Base-by-base conservation (phyloP, 2,888 invertebrate species). In the Drepana falcataria region DNA sequence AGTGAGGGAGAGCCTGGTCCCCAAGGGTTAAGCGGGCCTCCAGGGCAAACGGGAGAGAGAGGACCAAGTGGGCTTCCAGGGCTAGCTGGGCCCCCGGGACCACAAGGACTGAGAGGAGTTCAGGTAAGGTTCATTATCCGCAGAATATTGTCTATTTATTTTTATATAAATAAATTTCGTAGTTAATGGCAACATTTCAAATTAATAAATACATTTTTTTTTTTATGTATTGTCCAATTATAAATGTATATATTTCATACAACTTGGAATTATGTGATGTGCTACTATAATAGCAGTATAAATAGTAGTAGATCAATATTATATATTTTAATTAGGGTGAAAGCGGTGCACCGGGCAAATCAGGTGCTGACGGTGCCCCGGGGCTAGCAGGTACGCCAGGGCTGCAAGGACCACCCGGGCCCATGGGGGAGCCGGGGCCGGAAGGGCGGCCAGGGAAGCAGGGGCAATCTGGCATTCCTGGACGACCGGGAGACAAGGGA, bases 401-500 rank as follows among this genome's bases (percentile, higher is more conserved):
- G 2, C 92, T 93, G 0, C 92, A 93, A 64, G 96, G 96, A 0
- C 91, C 92, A 2, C 92, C 92, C 3, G 95, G 96, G 21, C 92
- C 92, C 0, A 83, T 91, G 70, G 94, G 94, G n/a, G 91, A 91
- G 58, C 85, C 87, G 9, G 93, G 93, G 0, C 92, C 92, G 2
- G 92, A 93, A 52, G 94, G 94, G 3, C 83, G 93, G 1, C 81
- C 93, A 0, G 95, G 96, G 4, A 95, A 95, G 76, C 86, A 92
- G 53, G 96, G 96, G 2, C 93, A 93, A 47, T 93, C 94, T 0
- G 96, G 96, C 49, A 92, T 95, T 59, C 76, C 93, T 2, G 96
- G 96, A 44, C 85, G 95, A 60, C 92, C 93, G 34, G 96, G 96
- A 35, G 96, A 96, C 71, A 96, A 95, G 72, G 96, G 95, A 53